Evolutionary conservation across 2,113 vertebrate genomes (phyloP).

Genomic region (Eudyptes chrysolophus): DNA sequence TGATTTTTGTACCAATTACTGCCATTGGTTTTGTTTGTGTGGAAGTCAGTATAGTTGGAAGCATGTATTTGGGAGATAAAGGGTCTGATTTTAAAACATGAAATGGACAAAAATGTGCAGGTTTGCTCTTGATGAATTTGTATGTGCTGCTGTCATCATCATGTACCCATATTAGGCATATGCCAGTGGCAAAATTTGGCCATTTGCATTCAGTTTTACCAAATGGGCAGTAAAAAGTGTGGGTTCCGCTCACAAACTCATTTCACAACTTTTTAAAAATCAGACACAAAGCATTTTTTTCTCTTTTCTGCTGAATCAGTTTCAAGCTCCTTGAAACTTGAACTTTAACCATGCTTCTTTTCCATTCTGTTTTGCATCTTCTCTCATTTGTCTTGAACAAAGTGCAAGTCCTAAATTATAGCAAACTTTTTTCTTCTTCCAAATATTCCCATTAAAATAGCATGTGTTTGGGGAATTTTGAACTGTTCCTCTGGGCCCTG

Average conservation of each 20-base stretch:
- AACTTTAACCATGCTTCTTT: constrained; percentile 35
- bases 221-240: neutral
- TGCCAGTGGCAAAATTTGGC: neutral
- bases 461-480: neutral
- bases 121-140: neutral
- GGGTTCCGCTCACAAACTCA: neutral
- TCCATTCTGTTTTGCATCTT: constrained; percentile 53
- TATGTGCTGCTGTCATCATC: neutral
- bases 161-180: neutral
- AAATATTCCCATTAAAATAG: neutral
- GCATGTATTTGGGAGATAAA: neutral
- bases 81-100: neutral
- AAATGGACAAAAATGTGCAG: neutral
- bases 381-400: constrained; percentile 44
- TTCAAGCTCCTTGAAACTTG: neutral
- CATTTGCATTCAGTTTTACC: neutral
- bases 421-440: constrained; percentile 49
- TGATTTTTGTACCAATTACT: neutral
- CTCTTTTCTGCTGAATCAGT: constrained; percentile 8
- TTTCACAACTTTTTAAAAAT: neutral
- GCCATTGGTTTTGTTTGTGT: neutral
- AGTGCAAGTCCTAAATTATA: constrained; percentile 18
- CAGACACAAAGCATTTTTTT: constrained; percentile 29
- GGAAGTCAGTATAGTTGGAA: neutral
- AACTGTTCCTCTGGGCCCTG: neutral